Evolutionary conservation across 2,888 invertebrate species (phyloP), one percentile per base, ranked within the genome.

Genomic region (Sicus ferrugineus): DNA sequence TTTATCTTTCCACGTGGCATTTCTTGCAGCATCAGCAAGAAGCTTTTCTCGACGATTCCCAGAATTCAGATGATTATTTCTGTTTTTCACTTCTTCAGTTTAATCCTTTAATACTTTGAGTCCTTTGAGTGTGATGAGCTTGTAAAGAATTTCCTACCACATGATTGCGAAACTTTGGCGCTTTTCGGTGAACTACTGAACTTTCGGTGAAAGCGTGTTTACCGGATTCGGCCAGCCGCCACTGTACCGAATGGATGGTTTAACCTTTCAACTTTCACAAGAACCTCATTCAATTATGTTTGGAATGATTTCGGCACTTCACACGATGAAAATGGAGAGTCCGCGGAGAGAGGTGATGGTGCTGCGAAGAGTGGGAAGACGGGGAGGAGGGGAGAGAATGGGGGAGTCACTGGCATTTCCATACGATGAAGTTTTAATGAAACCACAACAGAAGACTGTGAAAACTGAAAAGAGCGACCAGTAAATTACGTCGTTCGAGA

Each of bases 241-340:
- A n/a, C n/a, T n/a, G n/a, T n/a, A n/a, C n/a, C 46, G 6, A n/a
- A 19, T 16, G 19, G 19, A 3, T 19, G 46, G 46, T n/a, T 46
- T 46, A 46, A 46, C 46, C 46, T 46, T 46, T 46, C 46, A 46
- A n/a, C 46, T 46, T 19, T 46, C 19, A 46, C 46, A 46, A n/a
- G 6, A 46, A n/a, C 46, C 46, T n/a, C n/a, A 46, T 46, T 46
- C 46, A 46, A 46, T 46, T 46, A 46, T 46, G n/a, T 46, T 46
- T 19, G 46, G 46, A 46, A 46, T 46, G 14, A 46, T 19, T 46
- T 46, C 3, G 19, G 46, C 46, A 9, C 4, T 3, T 46, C 19
- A 14, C 14, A 19, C 46, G 19, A n/a, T n/a, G n/a, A n/a, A n/a
- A n/a, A n/a, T n/a, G n/a, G n/a, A n/a, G n/a, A n/a, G 46, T n/a